phyloP scores from a whole-genome alignment of 2,113 vertebrate species.

The Camelus bactrianus region DNA sequence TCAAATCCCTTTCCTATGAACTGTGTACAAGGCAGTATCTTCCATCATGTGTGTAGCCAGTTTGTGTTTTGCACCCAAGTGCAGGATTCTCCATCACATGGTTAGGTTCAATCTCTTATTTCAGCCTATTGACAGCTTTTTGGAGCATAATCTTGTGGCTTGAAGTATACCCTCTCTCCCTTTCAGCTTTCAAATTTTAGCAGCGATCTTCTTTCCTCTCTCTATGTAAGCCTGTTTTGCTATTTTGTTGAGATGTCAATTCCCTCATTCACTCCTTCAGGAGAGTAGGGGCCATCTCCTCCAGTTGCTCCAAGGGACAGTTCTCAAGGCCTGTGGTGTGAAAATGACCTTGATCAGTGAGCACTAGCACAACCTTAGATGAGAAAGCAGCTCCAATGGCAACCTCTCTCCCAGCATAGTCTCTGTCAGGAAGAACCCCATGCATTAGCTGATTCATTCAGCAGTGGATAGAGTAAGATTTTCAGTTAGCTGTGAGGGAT shows the following conservation, averaged over 20 bases:
- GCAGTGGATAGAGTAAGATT: not conserved
- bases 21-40: not conserved
- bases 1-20: not conserved
- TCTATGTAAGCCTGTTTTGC: not conserved
- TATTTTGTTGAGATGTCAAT: not conserved
- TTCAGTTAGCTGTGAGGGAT: not conserved
- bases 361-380: not conserved
- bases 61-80: not conserved
- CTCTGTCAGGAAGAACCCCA: not conserved
- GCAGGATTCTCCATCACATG: not conserved
- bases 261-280: not conserved
- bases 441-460: not conserved
- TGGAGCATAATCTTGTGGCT: slow-evolving; percentile 9
- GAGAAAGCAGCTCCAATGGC: slow-evolving; percentile 6
- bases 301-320: not conserved
- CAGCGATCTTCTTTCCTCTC: not conserved
- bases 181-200: slow-evolving; percentile 29
- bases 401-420: not conserved
- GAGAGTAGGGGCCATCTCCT: not conserved
- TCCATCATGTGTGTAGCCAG: not conserved
- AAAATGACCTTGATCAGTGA: slow-evolving; percentile 46
- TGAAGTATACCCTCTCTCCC: not conserved
- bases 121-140: slow-evolving; percentile 5
- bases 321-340: not conserved
- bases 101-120: slow-evolving; percentile 40